phyloP scores from a whole-genome alignment of 2,888 invertebrate genomes.

The Sycophila texana region DNA sequence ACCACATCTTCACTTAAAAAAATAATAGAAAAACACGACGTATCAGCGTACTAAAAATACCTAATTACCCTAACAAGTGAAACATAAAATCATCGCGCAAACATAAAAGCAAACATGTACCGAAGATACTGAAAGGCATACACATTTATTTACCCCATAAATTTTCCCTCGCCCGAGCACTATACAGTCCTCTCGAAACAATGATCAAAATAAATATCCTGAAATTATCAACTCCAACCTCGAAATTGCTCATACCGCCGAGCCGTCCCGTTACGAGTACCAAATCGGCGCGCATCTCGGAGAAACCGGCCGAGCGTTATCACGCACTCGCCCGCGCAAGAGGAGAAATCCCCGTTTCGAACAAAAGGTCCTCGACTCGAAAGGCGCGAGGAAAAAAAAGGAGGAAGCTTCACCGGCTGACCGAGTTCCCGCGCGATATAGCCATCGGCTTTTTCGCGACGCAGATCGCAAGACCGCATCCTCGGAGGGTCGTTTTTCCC shows the following conservation, averaged over 20 bases:
- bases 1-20: background rate
- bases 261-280: background rate
- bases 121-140: background rate
- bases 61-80: background rate
- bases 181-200: background rate
- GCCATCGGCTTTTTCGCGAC: background rate
- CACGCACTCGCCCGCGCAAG: background rate
- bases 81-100: background rate
- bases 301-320: background rate
- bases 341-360: background rate
- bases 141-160: background rate
- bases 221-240: background rate
- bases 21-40: background rate
- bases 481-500: background rate
- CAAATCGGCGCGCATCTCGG: background rate
- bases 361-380: background rate
- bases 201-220: conserved; percentile 3
- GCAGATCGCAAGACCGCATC: background rate
- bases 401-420: background rate
- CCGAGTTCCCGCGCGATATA: background rate
- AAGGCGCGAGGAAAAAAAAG: background rate
- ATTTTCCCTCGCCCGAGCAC: background rate
- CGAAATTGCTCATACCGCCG: background rate
- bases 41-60: background rate
- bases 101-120: background rate